Conservation (phyloP, 2,113 vertebrate species). For the Cavia aperea region DNA sequence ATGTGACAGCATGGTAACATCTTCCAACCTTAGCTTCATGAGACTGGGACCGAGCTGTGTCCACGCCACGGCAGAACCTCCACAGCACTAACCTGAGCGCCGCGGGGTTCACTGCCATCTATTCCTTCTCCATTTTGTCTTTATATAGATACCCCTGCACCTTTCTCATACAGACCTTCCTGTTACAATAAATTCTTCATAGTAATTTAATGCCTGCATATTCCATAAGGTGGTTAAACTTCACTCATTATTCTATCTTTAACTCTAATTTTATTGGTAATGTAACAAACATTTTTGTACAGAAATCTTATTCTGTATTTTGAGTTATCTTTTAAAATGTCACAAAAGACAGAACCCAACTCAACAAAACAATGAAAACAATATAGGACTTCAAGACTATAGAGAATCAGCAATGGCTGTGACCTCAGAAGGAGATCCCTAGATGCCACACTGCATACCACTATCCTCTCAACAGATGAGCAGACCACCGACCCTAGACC, state of each 20-base stretch:
- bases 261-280: conserved; percentile 9
- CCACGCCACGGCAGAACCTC: background rate
- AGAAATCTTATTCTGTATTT: background rate
- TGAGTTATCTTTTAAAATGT: conserved; percentile 11
- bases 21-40: background rate
- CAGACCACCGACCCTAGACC: no score
- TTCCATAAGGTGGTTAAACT: background rate
- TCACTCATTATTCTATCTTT: background rate
- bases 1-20: background rate
- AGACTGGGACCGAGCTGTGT: background rate
- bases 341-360: no score
- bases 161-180: background rate
- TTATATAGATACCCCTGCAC: background rate
- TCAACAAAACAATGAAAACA: no score
- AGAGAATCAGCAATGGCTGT: no score
- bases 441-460: no score
- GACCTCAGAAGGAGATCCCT: no score
- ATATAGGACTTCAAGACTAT: no score
- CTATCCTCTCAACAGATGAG: no score
- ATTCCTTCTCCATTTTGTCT: background rate
- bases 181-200: background rate
- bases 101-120: background rate
- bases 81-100: no score
- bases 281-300: background rate
- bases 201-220: background rate